Conservation (phyloP, 2,888 invertebrate species). For the Leptogaster cylindrica region DNA sequence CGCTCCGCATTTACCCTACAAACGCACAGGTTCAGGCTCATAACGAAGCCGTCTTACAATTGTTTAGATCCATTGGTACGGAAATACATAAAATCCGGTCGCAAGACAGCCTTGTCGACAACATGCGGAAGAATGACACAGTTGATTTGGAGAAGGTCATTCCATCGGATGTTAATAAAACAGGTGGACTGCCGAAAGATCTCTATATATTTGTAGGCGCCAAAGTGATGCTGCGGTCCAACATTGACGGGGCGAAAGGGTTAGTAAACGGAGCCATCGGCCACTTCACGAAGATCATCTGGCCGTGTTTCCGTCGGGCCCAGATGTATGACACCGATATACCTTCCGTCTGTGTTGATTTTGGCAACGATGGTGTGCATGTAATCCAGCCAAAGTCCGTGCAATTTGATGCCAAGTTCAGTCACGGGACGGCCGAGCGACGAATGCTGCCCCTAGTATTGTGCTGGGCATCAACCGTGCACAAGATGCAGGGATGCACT, state of each 20-base stretch:
- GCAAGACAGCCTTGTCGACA: neutral
- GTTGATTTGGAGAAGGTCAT: neutral
- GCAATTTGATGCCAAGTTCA: no score
- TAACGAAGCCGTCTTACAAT: neutral
- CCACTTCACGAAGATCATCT: no score
- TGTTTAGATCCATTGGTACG: neutral
- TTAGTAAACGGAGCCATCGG: no score
- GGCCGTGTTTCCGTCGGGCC: constrained; percentile 31
- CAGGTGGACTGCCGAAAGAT: neutral
- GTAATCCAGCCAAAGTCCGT: constrained; percentile 8
- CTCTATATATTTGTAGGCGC: neutral
- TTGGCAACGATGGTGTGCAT: constrained; percentile 30
- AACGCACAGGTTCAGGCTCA: neutral
- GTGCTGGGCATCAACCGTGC: neutral
- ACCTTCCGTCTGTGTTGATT: constrained; percentile 32
- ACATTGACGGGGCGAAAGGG: no score
- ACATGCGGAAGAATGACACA: neutral
- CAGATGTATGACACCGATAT: constrained; percentile 32
- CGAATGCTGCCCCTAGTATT: neutral
- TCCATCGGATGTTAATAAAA: neutral
- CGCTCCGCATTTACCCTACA: neutral
- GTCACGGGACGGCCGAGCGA: no score
- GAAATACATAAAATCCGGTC: neutral
- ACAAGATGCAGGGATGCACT: neutral
- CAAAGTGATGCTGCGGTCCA: neutral